These are phyloP conservation scores for Helicoverpa armigera DNA, from an alignment of 1,140 invertebrate species.

Conservation along the genomic window DNA sequence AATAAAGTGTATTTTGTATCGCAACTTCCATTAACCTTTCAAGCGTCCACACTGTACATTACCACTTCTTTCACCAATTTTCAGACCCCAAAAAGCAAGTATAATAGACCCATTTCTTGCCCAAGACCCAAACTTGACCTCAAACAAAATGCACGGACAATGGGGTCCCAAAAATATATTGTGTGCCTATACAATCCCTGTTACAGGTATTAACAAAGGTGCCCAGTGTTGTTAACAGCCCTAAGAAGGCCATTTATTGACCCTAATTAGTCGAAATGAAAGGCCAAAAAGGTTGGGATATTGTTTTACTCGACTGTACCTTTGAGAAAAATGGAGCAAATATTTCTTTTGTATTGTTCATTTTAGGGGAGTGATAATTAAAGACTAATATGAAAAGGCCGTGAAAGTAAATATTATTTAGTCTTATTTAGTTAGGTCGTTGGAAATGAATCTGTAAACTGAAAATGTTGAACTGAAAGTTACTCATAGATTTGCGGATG, in stretches of 20 bases:
- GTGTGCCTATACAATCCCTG: slow-evolving; percentile 16
- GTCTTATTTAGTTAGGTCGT: too few relatives aligned
- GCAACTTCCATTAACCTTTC: background rate
- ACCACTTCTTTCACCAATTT: background rate
- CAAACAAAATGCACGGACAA: slow-evolving; percentile 16
- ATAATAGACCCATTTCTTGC: slow-evolving; percentile 14
- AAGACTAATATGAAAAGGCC: background rate
- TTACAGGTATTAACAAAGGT: slow-evolving; percentile 18
- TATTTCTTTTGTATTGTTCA: background rate
- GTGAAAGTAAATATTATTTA: too few relatives aligned
- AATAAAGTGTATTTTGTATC: too few relatives aligned
- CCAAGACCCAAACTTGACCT: background rate
- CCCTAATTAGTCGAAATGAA: slow-evolving; percentile 40
- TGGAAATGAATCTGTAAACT: too few relatives aligned
- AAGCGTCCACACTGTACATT: background rate
- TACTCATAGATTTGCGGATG: too few relatives aligned
- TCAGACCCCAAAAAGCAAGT: background rate
- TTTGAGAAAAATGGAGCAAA: background rate
- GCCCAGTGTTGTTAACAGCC: slow-evolving; percentile 26
- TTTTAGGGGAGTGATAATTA: background rate
- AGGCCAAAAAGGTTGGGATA: background rate
- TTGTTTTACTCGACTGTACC: background rate
- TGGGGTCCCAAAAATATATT: slow-evolving; percentile 26
- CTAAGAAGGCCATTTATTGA: slow-evolving; percentile 24
- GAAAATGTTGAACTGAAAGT: too few relatives aligned